Base-by-base conservation (phyloP, 2,797 vertebrate genomes). In the Yasuhikotakia modesta region DNA sequence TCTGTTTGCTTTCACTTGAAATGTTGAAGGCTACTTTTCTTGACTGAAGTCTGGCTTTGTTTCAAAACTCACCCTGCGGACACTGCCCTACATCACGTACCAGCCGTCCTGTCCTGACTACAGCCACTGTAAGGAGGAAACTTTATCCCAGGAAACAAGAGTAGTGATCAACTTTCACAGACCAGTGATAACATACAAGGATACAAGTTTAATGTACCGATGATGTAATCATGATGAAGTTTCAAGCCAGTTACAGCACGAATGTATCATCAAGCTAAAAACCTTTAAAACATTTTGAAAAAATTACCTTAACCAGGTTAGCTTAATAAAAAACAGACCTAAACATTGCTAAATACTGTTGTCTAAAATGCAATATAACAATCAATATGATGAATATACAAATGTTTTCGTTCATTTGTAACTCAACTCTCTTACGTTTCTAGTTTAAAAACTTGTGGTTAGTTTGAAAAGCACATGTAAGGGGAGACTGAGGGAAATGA, bases 131-230 rank as follows among this genome's bases (percentile, higher is more conserved):
- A 58, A 61, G 35, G 11, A 77, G 50, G 84, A 84, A 82, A 83
- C 82, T 64, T 65, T 68, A 83, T 53, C 75, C 65, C 74, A 63
- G 19, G 35, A 22, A 73, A 72, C 24, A 61, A 73, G 70, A 45
- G 57, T 43, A 73, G 67, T 53, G 79, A 78, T 89, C 85, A 39
- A 58, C 77, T 89, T 89, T 84, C 89, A 80, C 70, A 2, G 12
- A 8, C 64, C 24, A 30, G 32, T 32, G 67, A 53, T 74, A 70
- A 76, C 78, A 76, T 48, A 4, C n/a, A 21, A 58, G 53, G 64
- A 78, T 88, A 79, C 80, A 88, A 85, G 82, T 83, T 90, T 87
- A 88, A 90, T 88, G 89, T 0, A 27, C 19, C 19, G 74, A 69
- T 78, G 85, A 85, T 57, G 67, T 74, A 82, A 81, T 80, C 77